These are phyloP conservation scores for Aythya baeri DNA, from an alignment of 2,113 vertebrate genomes.

Conservation along the genomic window DNA sequence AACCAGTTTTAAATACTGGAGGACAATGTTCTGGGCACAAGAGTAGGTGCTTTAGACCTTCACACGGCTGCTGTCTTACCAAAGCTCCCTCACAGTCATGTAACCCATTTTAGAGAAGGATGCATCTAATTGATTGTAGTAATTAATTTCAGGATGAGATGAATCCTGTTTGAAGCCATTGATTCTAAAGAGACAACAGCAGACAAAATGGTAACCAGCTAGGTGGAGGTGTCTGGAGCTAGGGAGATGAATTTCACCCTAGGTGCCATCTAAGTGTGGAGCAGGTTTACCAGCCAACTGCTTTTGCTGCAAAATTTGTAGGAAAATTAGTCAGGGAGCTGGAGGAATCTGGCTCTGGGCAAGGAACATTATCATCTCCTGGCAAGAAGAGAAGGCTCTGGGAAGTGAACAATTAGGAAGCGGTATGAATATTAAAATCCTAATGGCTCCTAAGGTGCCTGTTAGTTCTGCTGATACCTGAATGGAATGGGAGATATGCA, in stretches of 20 bases:
- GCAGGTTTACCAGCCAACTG: background rate
- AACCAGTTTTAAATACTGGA: background rate
- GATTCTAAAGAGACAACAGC: background rate
- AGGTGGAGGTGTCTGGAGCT: background rate
- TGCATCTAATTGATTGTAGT: background rate
- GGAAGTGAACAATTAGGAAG: conserved; percentile 32
- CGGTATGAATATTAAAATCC: conserved; percentile 12
- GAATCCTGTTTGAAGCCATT: background rate
- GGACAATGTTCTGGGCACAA: background rate
- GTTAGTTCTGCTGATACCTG: background rate
- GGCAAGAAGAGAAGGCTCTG: conserved; percentile 2
- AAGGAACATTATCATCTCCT: conserved; percentile 16
- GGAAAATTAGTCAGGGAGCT: conserved; percentile 44
- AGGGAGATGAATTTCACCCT: background rate
- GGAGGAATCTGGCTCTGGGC: conserved; percentile 20
- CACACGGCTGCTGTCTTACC: background rate
- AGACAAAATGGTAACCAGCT: background rate
- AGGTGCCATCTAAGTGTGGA: background rate
- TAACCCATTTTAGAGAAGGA: background rate
- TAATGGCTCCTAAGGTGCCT: background rate
- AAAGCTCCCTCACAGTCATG: background rate
- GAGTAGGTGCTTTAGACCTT: background rate
- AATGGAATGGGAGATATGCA: background rate
- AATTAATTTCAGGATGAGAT: background rate
- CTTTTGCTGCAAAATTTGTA: conserved; percentile 35